Conservation (phyloP, 30 jellyfish, hydroid and myxozoan genomes). For the Aurelia sp. region DNA sequence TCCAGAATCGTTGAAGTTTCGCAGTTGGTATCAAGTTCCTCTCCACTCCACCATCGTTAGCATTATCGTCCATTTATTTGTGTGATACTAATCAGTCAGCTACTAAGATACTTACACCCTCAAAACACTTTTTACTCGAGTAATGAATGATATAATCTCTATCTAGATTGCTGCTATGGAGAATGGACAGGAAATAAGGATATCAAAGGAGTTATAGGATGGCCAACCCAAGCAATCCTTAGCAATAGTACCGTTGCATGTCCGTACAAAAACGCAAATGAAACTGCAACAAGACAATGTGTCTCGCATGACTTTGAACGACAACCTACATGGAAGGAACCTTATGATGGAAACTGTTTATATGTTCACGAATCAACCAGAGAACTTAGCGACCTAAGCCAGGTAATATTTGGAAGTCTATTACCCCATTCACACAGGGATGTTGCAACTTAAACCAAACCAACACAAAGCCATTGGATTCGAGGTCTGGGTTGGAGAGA, state of each 20-base stretch:
- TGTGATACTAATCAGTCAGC: too few relatives aligned
- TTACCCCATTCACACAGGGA: too few relatives aligned
- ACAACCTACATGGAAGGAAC: slow-evolving; percentile 33
- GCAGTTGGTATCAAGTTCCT: too few relatives aligned
- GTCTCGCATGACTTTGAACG: slow-evolving; percentile 22
- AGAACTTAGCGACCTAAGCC: neutral
- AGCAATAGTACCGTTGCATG: neutral
- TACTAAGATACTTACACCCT: too few relatives aligned
- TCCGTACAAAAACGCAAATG: slow-evolving; percentile 3
- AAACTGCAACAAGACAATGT: slow-evolving; percentile 38
- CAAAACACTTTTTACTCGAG: too few relatives aligned
- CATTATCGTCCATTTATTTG: too few relatives aligned
- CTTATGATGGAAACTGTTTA: slow-evolving; percentile 20
- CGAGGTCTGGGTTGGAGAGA: too few relatives aligned
- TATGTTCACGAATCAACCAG: slow-evolving; percentile 34
- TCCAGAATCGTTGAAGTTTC: too few relatives aligned
- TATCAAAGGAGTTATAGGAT: slow-evolving; percentile 28
- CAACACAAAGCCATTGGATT: too few relatives aligned
- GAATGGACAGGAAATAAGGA: slow-evolving; percentile 11
- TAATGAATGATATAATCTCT: neutral
- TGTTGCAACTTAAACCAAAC: too few relatives aligned
- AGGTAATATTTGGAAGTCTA: neutral
- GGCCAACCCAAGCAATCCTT: slow-evolving; percentile 29
- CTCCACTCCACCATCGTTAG: too few relatives aligned
- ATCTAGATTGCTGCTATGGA: slow-evolving; percentile 30